phyloP scores from a whole-genome alignment of 2,797 vertebrate species.

The Neoniphon sammara region DNA sequence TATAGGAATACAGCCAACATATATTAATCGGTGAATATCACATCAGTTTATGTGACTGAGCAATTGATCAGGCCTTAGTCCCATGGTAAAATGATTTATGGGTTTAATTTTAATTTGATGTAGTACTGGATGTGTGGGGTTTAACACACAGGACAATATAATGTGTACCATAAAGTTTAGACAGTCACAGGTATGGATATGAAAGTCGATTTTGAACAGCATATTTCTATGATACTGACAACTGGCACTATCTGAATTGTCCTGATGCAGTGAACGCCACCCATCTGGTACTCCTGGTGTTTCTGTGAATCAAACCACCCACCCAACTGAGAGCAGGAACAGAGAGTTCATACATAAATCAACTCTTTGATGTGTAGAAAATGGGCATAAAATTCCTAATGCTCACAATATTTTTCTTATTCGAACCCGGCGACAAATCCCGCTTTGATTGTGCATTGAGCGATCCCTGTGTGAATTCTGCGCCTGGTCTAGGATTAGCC shows the following conservation, averaged over 20 bases:
- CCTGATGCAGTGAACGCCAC: conserved; percentile 17
- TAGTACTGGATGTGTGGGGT: not conserved
- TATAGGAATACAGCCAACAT: no score
- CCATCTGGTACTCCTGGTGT: conserved; percentile 10
- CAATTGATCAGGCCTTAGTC: no score
- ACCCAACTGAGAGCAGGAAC: conserved; percentile 12
- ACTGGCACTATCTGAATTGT: conserved; percentile 34
- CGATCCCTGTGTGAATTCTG: conserved; percentile 57
- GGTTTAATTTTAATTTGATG: no score
- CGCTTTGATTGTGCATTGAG: conserved; percentile 53
- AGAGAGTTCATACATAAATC: conserved; percentile 56
- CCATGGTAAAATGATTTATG: no score
- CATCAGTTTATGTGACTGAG: no score
- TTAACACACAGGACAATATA: not conserved
- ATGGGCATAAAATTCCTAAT: conserved; percentile 66
- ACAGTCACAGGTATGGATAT: not conserved
- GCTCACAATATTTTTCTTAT: conserved; percentile 64
- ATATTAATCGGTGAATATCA: no score
- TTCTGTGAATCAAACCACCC: conserved; percentile 26
- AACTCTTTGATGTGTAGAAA: conserved; percentile 51
- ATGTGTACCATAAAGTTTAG: not conserved
- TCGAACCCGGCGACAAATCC: conserved; percentile 64
- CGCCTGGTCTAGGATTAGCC: conserved; percentile 71
- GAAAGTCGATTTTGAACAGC: not conserved
- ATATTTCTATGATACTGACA: not conserved